Conservation (phyloP, 2,113 vertebrate species). For the Murina feae region DNA sequence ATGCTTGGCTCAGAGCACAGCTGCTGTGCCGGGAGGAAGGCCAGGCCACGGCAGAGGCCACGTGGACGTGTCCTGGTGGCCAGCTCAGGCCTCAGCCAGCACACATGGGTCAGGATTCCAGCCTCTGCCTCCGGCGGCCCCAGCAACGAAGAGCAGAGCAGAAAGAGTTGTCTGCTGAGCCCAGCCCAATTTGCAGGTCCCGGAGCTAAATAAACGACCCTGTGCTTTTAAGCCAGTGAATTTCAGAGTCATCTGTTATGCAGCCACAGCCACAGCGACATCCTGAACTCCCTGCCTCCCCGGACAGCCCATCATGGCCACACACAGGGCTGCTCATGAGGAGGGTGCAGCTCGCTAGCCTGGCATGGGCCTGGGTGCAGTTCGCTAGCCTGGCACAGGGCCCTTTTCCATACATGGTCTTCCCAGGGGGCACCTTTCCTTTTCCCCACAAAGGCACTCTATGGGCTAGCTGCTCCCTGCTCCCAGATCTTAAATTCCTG, state of each 20-base stretch:
- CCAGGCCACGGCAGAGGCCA: neutral
- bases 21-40: neutral
- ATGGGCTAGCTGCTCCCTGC: neutral
- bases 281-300: neutral
- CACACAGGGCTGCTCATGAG: neutral
- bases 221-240: neutral
- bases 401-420: neutral
- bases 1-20: neutral
- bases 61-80: neutral
- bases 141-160: neutral
- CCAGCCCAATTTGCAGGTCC: neutral
- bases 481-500: neutral
- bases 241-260: neutral
- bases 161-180: neutral
- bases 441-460: neutral
- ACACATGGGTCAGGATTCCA: rapidly evolving
- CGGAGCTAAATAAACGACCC: neutral
- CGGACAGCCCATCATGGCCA: rapidly evolving
- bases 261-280: neutral
- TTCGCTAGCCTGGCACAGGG: neutral
- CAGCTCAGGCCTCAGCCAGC: neutral
- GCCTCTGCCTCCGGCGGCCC: neutral
- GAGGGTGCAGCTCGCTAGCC: neutral
- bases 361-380: neutral
- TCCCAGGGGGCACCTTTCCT: neutral